Evolutionary conservation across 2,888 invertebrate genomes (phyloP).

Genomic region (Acanthosoma haemorrhoidale): DNA sequence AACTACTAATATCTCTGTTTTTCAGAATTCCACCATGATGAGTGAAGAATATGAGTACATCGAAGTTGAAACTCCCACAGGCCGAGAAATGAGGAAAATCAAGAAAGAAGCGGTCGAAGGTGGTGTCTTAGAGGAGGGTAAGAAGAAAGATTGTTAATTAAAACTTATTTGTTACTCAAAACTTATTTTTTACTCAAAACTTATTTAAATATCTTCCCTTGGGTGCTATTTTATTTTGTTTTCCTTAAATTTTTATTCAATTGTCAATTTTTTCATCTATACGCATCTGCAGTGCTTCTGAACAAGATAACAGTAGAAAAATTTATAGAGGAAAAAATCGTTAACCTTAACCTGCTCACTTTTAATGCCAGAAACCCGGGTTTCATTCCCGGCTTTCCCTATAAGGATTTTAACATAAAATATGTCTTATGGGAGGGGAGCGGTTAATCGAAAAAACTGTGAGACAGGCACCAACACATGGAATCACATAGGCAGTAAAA

Average conservation of each 20-base stretch:
- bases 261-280: too few species aligned
- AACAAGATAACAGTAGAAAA: too few species aligned
- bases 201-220: neutral
- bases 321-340: too few species aligned
- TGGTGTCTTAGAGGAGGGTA: slow-evolving; percentile 48
- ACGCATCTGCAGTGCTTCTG: too few species aligned
- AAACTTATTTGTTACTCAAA: neutral
- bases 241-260: neutral
- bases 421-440: too few species aligned
- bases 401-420: too few species aligned
- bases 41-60: slow-evolving; percentile 58
- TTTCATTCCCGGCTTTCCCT: too few species aligned
- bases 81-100: slow-evolving; percentile 72
- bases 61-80: slow-evolving; percentile 57
- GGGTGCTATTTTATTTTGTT: neutral
- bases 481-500: too few species aligned
- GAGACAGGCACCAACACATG: too few species aligned
- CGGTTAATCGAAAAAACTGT: too few species aligned
- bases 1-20: neutral
- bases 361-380: too few species aligned
- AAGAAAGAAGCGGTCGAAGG: slow-evolving; percentile 44
- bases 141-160: neutral
- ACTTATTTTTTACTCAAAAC: neutral
- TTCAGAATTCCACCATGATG: slow-evolving; percentile 42
- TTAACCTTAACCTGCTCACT: too few species aligned